phyloP scores from a whole-genome alignment of 2,797 vertebrate species.

The Microtus obscurus region DNA sequence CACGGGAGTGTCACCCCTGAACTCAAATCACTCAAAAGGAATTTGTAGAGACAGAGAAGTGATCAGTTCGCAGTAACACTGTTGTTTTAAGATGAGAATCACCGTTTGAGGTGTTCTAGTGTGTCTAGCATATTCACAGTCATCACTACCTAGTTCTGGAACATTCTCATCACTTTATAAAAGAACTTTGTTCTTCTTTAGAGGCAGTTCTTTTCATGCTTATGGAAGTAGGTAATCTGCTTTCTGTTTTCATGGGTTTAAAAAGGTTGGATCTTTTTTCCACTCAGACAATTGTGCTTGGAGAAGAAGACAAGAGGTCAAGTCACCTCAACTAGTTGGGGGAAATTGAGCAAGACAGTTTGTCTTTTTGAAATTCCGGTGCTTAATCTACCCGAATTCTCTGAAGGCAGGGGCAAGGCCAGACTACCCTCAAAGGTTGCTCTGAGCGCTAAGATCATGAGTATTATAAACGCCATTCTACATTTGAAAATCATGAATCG shows the following conservation, averaged over 20 bases:
- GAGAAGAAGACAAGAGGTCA: conserved; percentile 26
- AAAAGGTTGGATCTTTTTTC: conserved; percentile 30
- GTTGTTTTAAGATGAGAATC: neutral
- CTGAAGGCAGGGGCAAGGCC: neutral
- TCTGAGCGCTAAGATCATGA: conserved; percentile 6
- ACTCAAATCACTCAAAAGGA: neutral
- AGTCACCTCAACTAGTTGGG: conserved; percentile 14
- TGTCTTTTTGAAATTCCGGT: conserved; percentile 26
- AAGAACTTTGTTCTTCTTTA: neutral
- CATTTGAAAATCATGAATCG: conserved; percentile 60
- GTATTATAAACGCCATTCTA: neutral
- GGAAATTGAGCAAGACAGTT: conserved; percentile 45
- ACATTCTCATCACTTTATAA: conserved; percentile 17
- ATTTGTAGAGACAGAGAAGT: neutral
- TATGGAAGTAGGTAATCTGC: neutral
- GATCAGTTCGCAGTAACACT: neutral
- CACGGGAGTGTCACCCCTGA: neutral
- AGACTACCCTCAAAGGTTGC: neutral
- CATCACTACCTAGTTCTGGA: neutral
- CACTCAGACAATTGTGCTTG: conserved; percentile 27
- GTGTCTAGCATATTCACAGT: neutral
- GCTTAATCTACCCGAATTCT: conserved; percentile 55
- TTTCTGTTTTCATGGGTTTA: conserved; percentile 55
- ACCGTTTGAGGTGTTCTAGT: neutral
- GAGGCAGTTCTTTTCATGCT: neutral